Evolutionary conservation across 2,888 invertebrate species (phyloP), one percentile per base, ranked within the genome.

Genomic region (Cataglyphis cursor): DNA sequence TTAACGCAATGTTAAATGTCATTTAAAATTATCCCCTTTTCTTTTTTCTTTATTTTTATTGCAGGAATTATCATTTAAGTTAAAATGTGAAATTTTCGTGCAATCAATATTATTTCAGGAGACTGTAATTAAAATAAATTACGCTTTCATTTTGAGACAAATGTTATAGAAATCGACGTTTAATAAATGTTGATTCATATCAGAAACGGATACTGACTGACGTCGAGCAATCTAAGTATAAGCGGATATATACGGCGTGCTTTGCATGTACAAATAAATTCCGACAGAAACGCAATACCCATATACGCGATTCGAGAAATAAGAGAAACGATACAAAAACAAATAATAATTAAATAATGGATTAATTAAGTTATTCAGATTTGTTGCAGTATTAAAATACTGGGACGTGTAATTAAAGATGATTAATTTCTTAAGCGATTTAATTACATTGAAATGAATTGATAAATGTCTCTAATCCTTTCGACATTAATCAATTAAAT

Each of bases 121-220:
- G 24, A 24, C 1, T 5, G 28, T 48, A 72, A 61, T 41, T 62
- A 66, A 66, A 78, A 75, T 80, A 83, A 88, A 88, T 88, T 81
- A 75, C 21, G 2, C 57, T 70, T 87, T 87, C 87, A 88, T 88
- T 44, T 44, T 64, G 81, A 82, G 82, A 66, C 35, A 72, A 68
- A 64, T 78, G 82, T 88, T 88, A 65, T 82, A 86, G 85, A 82
- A 85, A 84, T 87, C 81, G 72, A 41, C 62, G 65, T 51, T 51
- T 82, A 82, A 85, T 85, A 78, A 81, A 80, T 81, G 62, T 84
- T 75, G 68, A 83, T 81, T 84, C 31, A 81, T 84, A 82, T 82
- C 59, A 31, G 48, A 35, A 72, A 38, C 38, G 62, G 12, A 61
- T n/a, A 10, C 24, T 18, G 18, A 57, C 59, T 66, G 76, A 80